Base-by-base conservation (phyloP, 2,797 vertebrate genomes). In the Enteromius mattozi region DNA sequence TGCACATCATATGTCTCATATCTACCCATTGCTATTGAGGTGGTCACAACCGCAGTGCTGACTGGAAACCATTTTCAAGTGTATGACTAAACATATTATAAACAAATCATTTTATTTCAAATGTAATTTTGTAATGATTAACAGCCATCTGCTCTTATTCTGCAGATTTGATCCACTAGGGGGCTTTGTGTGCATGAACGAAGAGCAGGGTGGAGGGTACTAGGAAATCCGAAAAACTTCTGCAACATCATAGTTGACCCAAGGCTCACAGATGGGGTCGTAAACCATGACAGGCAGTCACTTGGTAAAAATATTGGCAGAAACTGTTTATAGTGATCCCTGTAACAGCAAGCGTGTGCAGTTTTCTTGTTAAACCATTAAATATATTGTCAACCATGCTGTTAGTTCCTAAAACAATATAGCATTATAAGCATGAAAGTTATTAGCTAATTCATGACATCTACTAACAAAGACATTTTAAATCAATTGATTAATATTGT, bases 21-120 rank as follows among this genome's bases (percentile, higher is more conserved):
- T 14, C 82, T 88, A 33, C 88, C 92, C 1, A 72, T 91, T 49
- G 91, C 89, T n/a, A 86, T 94, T 0, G 90, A 93, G 51, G 56
- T 61, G n/a, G 92, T 91, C 63, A 82, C 90, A 87, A 88, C 89
- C 1, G 91, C 91, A 2, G 51, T 87, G 37, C 59, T 88, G 81
- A 91, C 88, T 0, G 87, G 85, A 1, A 88, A 89, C 6, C 12
- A 87, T 74, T 87, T 92, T 74, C 84, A 91, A 88, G 66, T 75
- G 91, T 92, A 81, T 89, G 91, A 81, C 40, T 72, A 81, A 47
- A 33, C 17, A 24, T 78, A 65, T 13, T 76, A 27, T 56, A 61
- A 61, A 61, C 3, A 70, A 1, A 16, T 63, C 0, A 13, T 45
- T 12, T 45, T 45, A 45, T 45, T 40, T 40, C 37, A 40, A 40